Percentiles rank a stretch among this genome's conserved stretches.
These are phyloP conservation scores for Latrodectus elegans DNA, from an alignment of 2,888 invertebrate genomes.

Conservation along the genomic window DNA sequence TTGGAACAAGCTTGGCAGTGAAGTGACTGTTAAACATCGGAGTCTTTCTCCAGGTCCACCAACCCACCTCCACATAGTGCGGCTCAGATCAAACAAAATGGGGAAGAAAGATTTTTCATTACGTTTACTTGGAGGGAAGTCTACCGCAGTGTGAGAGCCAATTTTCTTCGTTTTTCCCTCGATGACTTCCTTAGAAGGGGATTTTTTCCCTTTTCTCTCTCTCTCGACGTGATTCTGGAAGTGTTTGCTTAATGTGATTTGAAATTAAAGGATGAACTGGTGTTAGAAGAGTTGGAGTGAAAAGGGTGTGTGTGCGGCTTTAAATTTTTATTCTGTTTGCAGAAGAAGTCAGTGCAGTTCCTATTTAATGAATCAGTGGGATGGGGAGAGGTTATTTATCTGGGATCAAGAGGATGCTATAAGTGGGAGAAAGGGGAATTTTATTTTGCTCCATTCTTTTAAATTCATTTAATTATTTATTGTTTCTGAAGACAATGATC, in stretches of 20 bases:
- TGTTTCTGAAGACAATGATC: too few species aligned
- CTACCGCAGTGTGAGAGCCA: conserved; percentile 1
- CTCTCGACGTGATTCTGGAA: background rate
- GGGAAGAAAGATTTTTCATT: conserved; percentile 53
- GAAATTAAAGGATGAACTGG: conserved; percentile 6
- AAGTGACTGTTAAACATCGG: conserved; percentile 50
- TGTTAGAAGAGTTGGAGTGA: background rate
- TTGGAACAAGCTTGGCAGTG: conserved; percentile 3
- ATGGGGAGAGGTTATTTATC: background rate
- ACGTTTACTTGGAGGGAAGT: background rate
- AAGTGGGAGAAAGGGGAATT: background rate
- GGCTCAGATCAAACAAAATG: conserved; percentile 51
- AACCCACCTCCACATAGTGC: background rate
- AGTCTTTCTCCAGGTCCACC: background rate
- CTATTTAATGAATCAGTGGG: background rate
- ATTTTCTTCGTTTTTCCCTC: conserved; percentile 18
- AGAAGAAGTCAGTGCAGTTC: background rate
- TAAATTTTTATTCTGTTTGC: background rate
- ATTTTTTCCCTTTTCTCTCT: background rate
- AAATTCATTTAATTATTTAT: too few species aligned
- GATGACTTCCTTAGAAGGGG: background rate
- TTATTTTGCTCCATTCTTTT: too few species aligned
- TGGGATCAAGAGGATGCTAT: background rate
- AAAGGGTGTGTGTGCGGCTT: background rate
- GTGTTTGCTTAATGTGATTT: conserved; percentile 29